Evolutionary conservation across 2,797 vertebrate species (phyloP).

Genomic region (Hemitrygon akajei): DNA sequence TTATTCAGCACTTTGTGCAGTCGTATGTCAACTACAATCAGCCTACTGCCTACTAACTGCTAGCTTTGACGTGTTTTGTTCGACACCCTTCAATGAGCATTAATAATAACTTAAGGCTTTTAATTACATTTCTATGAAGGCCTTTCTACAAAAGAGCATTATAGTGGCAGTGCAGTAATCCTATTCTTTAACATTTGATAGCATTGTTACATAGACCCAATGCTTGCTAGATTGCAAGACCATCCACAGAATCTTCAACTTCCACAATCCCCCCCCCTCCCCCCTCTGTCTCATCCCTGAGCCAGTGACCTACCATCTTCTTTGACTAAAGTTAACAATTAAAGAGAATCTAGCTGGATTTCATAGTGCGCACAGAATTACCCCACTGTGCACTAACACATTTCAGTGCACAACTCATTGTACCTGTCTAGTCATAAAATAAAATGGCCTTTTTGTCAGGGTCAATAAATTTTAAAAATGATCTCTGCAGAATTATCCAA

Average conservation of each 20-base stretch:
- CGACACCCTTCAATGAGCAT: neutral
- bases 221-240: neutral
- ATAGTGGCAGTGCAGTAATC: constrained; percentile 11
- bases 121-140: constrained; percentile 6
- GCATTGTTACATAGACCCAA: neutral
- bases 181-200: neutral
- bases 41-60: neutral
- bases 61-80: constrained; percentile 25
- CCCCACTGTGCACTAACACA: neutral
- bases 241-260: neutral
- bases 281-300: neutral
- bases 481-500: neutral
- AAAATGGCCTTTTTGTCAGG: neutral
- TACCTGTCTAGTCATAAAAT: neutral
- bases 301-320: neutral
- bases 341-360: neutral
- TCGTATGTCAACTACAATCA: neutral
- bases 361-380: neutral
- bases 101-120: neutral
- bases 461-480: constrained; percentile 5
- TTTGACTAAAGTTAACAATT: constrained; percentile 14
- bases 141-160: neutral
- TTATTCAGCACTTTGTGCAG: neutral
- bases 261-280: neutral
- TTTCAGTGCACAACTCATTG: neutral